phyloP scores from a whole-genome alignment of 1,140 invertebrate genomes.

The Pogonomyrmex californicus region DNA sequence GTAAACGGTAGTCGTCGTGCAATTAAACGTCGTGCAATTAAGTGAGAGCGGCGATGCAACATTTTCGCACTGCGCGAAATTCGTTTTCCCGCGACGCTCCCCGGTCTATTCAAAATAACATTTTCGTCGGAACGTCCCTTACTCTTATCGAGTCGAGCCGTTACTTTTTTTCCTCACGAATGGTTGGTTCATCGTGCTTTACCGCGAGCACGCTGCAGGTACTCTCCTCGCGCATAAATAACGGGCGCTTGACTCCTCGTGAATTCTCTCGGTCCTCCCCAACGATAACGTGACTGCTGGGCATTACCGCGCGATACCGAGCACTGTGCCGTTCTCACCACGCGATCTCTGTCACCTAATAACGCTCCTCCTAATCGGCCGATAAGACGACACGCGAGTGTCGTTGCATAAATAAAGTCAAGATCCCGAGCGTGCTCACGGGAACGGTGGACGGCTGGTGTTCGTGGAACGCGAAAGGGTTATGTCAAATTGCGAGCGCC shows the following conservation, averaged over 20 bases:
- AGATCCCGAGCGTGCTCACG: constrained; percentile 32
- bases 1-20: constrained; percentile 21
- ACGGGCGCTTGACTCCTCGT: constrained; percentile 38
- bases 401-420: constrained; percentile 77
- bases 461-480: constrained; percentile 37
- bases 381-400: constrained; percentile 79
- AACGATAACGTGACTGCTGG: constrained; percentile 75
- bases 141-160: constrained; percentile 13
- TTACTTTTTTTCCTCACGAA: not conserved
- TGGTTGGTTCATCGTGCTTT: not conserved
- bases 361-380: constrained; percentile 79
- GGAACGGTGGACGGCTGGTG: not conserved
- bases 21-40: constrained; percentile 63
- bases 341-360: constrained; percentile 82
- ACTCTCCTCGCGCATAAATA: constrained; percentile 17
- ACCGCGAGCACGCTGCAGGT: not conserved
- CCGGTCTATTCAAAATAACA: not conserved
- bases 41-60: constrained; percentile 2
- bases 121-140: not conserved
- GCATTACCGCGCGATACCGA: constrained; percentile 71
- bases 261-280: constrained; percentile 52
- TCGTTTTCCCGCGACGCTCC: not conserved
- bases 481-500: constrained; percentile 32
- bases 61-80: constrained; percentile 14
- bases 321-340: constrained; percentile 68